Base-by-base conservation (phyloP, 2,113 vertebrate genomes). In the Blennius ocellaris region DNA sequence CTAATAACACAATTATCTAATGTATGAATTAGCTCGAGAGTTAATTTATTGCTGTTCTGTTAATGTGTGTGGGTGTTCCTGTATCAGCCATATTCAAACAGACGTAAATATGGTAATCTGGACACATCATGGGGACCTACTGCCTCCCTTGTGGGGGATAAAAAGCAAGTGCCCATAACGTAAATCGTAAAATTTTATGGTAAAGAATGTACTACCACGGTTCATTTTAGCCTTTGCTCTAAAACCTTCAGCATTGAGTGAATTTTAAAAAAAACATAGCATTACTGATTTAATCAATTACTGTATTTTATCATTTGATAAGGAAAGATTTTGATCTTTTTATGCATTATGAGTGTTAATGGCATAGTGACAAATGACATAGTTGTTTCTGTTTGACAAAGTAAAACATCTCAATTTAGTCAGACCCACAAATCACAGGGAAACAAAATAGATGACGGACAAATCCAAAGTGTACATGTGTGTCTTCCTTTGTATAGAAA, bases 401-500 rank as follows among this genome's bases (percentile, higher is more conserved):
- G 10, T 40, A 39, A 58, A 53, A 64, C 21, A 4, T 30, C 21
- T 2, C 2, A 74, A 50, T 0, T 11, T 17, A 10, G 12, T 6
- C 17, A 57, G 9, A 49, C 5, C 21, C 6, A 15, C 5, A 45
- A 76, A 63, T 48, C 12, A 52, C n/a, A 53, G 45, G 12, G 10
- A 52, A 45, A 47, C 56, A 49, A 43, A 39, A 41, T 11, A 15
- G 2, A 30, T 36, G 11, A 15, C n/a, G 16, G n/a, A 36, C 41
- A 66, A 52, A 58, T 17, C 6, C 12, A 47, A 43, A 59, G 43
- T 15, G 50, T 17, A 53, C 21, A 48, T 41, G 50, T 38, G 71
- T 15, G 41, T 73, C n/a, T n/a, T 48, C 75, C 37, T 44, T 37
- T 61, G 55, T 16, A 48, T 5, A 44, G 69, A 65, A 68, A 55